Evolutionary conservation across 2,888 invertebrate species (phyloP).

Genomic region (Harpagoxenus sublaevis): DNA sequence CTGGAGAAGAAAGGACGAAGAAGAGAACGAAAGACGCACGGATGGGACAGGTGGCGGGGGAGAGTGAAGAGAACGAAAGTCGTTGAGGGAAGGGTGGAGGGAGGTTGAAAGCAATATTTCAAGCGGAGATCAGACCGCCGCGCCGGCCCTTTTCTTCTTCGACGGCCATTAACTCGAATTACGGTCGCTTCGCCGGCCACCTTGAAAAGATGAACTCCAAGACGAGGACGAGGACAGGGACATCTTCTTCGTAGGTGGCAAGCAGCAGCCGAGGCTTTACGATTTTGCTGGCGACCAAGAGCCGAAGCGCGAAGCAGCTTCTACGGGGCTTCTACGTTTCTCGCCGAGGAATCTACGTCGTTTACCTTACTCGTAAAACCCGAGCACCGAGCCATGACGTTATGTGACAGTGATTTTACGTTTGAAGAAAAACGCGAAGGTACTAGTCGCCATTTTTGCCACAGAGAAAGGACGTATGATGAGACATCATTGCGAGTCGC

Average conservation of each 20-base stretch:
- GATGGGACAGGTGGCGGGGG: constrained; percentile 14
- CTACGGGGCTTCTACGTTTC: constrained; percentile 2
- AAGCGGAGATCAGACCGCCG: constrained; percentile 68
- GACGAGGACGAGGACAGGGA: constrained; percentile 49
- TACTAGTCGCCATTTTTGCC: constrained; percentile 15
- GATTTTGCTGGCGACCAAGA: constrained; percentile 54
- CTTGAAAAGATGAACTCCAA: constrained; percentile 72
- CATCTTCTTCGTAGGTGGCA: constrained; percentile 39
- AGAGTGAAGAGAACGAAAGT: constrained; percentile 46
- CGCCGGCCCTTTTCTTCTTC: constrained; percentile 71
- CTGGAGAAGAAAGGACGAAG: constrained; percentile 39
- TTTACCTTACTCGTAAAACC: constrained; percentile 65
- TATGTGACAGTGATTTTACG: constrained; percentile 64
- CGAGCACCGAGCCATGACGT: constrained; percentile 38
- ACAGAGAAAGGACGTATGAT: not conserved
- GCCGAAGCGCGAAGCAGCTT: not conserved
- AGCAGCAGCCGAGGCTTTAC: constrained; percentile 54
- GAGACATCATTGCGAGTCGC: not conserved
- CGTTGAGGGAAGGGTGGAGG: not conserved
- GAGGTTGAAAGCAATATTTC: constrained; percentile 66
- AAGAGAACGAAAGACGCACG: constrained; percentile 32
- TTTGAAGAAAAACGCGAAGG: constrained; percentile 17
- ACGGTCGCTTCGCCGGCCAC: constrained; percentile 71
- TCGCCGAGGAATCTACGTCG: constrained; percentile 17
- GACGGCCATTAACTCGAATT: constrained; percentile 77